A percentile compares a stretch with the other conserved stretches of the same genome.
Conservation (phyloP, 2,797 vertebrate species). For the Alcedo quadribrachys region DNA sequence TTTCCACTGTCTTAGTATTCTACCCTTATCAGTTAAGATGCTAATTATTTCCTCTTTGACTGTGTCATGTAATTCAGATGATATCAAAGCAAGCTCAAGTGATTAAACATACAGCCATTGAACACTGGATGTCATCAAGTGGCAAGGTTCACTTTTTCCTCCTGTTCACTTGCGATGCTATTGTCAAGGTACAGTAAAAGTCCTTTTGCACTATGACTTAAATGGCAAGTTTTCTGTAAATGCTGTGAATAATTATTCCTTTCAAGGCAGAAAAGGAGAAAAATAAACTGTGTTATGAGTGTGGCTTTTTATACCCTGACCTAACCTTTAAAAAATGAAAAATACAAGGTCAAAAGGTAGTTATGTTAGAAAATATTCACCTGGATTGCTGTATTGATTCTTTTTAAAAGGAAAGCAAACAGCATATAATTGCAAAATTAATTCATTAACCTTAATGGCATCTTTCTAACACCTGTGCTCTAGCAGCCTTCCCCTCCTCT, state of each 20-base stretch:
- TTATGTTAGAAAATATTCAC: constrained; percentile 80
- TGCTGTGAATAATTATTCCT: constrained; percentile 18
- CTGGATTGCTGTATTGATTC: constrained; percentile 76
- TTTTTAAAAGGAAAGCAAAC: constrained; percentile 78
- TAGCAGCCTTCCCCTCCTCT: background rate
- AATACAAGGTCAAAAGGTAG: constrained; percentile 74
- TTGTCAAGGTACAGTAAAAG: constrained; percentile 48
- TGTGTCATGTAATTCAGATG: constrained; percentile 35
- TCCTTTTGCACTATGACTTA: constrained; percentile 37
- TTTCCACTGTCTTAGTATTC: constrained; percentile 31
- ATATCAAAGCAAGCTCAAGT: constrained; percentile 53
- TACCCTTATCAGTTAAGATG: constrained; percentile 63
- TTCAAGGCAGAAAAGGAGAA: constrained; percentile 65
- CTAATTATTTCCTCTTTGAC: constrained; percentile 77
- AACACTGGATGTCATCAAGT: constrained; percentile 58
- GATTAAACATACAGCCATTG: constrained; percentile 66
- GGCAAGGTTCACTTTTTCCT: constrained; percentile 67
- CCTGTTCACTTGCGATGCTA: constrained; percentile 48
- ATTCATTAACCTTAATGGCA: constrained; percentile 27
- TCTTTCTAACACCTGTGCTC: constrained; percentile 25
- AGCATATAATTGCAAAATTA: constrained; percentile 50
- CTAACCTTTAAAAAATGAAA: constrained; percentile 74
- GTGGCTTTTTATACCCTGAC: constrained; percentile 63
- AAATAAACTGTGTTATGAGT: constrained; percentile 49
- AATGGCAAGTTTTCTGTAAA: constrained; percentile 51